phyloP scores from a whole-genome alignment of 2,888 invertebrate genomes.

The Caenorhabditis sp. region DNA sequence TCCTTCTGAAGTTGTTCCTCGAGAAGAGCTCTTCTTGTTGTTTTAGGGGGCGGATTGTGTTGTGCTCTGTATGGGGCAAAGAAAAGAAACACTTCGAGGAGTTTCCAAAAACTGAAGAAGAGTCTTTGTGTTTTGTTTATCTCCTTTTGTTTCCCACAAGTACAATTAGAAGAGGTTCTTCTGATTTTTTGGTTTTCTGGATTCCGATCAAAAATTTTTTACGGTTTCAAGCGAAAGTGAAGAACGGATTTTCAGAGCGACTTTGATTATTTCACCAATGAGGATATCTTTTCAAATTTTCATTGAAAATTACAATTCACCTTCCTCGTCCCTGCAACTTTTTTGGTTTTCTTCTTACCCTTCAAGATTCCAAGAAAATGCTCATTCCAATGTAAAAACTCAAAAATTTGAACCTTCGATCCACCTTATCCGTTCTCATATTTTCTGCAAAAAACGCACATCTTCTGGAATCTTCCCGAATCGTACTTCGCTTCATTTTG shows the following conservation, averaged over 20 bases:
- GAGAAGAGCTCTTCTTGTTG: neutral
- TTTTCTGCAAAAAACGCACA: neutral
- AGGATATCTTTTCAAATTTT: too few relatives aligned
- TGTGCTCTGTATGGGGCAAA: slow-evolving; percentile 2
- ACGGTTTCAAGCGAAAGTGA: too few relatives aligned
- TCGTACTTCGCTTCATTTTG: slow-evolving; percentile 10
- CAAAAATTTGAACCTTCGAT: neutral
- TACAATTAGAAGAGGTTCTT: slow-evolving; percentile 5
- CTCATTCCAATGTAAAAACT: too few relatives aligned
- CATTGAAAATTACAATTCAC: too few relatives aligned
- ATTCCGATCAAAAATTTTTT: neutral
- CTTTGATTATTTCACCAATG: too few relatives aligned
- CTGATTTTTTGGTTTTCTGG: slow-evolving; percentile 25
- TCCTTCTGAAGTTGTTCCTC: neutral
- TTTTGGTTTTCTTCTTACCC: too few relatives aligned
- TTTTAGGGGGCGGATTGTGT: slow-evolving; percentile 31
- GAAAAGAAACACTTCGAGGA: slow-evolving; percentile 9
- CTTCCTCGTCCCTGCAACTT: too few relatives aligned
- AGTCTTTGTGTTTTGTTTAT: slow-evolving; percentile 40
- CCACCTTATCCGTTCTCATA: neutral
- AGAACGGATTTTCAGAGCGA: too few relatives aligned
- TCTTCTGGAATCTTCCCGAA: slow-evolving; percentile 14
- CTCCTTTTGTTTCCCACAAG: slow-evolving; percentile 19
- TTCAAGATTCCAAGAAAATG: too few relatives aligned
- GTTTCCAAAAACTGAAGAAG: slow-evolving; percentile 12